A percentile compares a stretch with the other conserved stretches of the same genome.
phyloP scores from a whole-genome alignment of 2,113 vertebrate genomes.

The Manacus vitellinus region DNA sequence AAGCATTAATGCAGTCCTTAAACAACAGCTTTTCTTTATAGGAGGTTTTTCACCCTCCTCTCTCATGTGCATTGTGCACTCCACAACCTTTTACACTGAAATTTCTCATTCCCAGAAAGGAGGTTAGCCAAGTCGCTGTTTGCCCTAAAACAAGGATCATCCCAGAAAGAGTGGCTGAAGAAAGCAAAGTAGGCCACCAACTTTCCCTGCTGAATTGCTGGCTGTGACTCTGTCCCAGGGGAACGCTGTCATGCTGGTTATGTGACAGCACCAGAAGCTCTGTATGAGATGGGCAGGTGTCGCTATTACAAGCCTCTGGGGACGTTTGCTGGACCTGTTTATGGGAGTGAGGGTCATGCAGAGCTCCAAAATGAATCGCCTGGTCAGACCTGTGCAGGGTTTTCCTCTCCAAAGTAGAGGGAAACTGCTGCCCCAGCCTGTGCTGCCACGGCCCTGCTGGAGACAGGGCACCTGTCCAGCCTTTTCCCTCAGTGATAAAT shows the following conservation, averaged over 20 bases:
- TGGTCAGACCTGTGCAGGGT: accelerated
- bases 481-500: not conserved
- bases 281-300: not conserved
- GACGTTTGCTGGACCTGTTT: not conserved
- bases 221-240: not conserved
- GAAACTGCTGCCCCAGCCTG: not conserved
- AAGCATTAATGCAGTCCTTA: not conserved
- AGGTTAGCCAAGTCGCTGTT: not conserved
- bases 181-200: not conserved
- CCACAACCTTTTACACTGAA: not conserved
- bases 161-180: not conserved
- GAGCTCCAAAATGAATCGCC: not conserved
- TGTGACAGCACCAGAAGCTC: not conserved
- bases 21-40: not conserved
- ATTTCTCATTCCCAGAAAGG: not conserved
- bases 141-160: not conserved
- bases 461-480: not conserved
- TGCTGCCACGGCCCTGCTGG: not conserved
- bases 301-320: not conserved
- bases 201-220: not conserved
- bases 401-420: not conserved
- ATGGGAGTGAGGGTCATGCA: not conserved
- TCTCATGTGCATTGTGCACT: accelerated
- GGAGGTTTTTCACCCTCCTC: not conserved
- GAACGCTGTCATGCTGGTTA: not conserved